Percentiles rank a stretch among this genome's conserved stretches.
Conservation (phyloP, 1,140 invertebrate species). For the Philopotamus ludificatus region DNA sequence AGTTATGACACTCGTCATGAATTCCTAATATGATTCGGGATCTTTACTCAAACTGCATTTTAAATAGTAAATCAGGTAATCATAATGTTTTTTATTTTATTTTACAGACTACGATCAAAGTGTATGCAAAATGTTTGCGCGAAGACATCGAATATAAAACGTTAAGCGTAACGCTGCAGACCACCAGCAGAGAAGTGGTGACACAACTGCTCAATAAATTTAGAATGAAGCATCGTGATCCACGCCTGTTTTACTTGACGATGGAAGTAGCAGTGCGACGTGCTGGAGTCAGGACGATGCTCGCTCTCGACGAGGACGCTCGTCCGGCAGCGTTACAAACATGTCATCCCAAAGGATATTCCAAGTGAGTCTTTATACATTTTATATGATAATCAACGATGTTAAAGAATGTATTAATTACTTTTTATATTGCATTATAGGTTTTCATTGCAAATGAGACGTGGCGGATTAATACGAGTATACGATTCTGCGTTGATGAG, state of each 20-base stretch:
- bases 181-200: constrained; percentile 83
- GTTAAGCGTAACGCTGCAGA: constrained; percentile 79
- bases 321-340: constrained; percentile 84
- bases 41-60: too few species aligned
- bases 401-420: too few species aligned
- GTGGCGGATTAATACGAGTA: constrained; percentile 84
- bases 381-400: background rate
- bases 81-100: too few species aligned
- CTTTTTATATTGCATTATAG: too few species aligned
- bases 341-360: constrained; percentile 88
- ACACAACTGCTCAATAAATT: constrained; percentile 83
- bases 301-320: constrained; percentile 85
- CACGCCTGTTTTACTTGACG: constrained; percentile 87
- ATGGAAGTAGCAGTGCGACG: constrained; percentile 87
- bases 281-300: constrained; percentile 75
- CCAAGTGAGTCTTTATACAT: constrained; percentile 62
- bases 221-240: constrained; percentile 87
- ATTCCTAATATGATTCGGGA: too few species aligned
- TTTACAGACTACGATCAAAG: constrained; percentile 87
- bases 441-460: constrained; percentile 81
- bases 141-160: constrained; percentile 94
- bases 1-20: too few species aligned
- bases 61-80: too few species aligned
- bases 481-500: constrained; percentile 88
- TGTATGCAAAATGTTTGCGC: constrained; percentile 83